Base-by-base conservation (phyloP, 92 coral and sea anemone genomes). In the Blastomussa wellsi region DNA sequence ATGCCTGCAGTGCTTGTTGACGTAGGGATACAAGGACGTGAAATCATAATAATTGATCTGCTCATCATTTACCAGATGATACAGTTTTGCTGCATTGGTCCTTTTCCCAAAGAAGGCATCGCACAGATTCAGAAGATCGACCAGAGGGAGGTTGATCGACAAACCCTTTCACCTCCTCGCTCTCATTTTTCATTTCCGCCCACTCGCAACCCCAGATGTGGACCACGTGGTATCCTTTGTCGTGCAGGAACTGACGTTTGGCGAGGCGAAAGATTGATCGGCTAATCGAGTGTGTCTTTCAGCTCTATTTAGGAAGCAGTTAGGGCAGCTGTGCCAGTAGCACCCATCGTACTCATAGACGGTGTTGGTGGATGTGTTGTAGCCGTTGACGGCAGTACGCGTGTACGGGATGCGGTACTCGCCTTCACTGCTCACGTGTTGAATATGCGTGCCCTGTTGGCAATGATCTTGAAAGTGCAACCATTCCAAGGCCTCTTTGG, bases 151-250 rank as follows among this genome's bases (percentile, higher is more conserved):
- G 19, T 17, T 16, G n/a, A 4, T 52, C 59, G 19, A 52, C 59
- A 52, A 52, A 52, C 59, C 4, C 59, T 4, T 52, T 52, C 19
- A 52, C 19, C 4, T 52, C 59, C 19, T 12, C 19, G 12, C 19
- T 62, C 42, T 72, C 49, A 70, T 75, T 89, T n/a, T n/a, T n/a
- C n/a, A n/a, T n/a, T n/a, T n/a, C n/a, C n/a, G n/a, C n/a, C n/a
- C n/a, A n/a, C n/a, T 86, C 66, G 31, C 93, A 90, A 24, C 69
- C 90, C 84, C 88, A 90, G 78, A 81, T 76, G n/a, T 78, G 85
- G 4, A 86, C 86, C 17, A 87, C 64, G 5, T 29, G 57, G 69
- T 68, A 90, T 0, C 86, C 90, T 59, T 76, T 62, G 29, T 26
- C 36, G 28, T 16, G 28, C 35, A 65, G 36, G 2, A 6, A 65